These are phyloP conservation scores for Plagodis pulveraria DNA, from an alignment of 2,888 invertebrate species.

Conservation along the genomic window DNA sequence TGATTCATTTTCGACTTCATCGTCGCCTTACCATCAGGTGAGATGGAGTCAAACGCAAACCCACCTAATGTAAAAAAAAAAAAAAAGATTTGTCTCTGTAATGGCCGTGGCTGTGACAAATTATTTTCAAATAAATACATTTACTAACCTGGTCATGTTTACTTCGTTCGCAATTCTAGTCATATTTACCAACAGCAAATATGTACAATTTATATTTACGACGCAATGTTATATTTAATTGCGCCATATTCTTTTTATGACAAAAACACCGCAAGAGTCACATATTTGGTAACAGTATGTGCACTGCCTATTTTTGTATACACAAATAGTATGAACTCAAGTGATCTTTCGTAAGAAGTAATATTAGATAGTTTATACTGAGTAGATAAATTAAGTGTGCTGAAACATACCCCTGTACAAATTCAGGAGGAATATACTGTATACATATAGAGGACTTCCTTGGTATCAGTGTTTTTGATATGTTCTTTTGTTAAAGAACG, in stretches of 20 bases:
- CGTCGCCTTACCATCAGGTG: no score
- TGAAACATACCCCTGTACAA: no score
- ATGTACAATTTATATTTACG: slow-evolving; percentile 22
- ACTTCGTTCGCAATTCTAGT: slow-evolving; percentile 4
- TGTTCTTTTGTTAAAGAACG: no score
- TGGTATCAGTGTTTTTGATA: no score
- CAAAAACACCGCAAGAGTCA: slow-evolving; percentile 8
- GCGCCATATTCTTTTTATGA: slow-evolving; percentile 23
- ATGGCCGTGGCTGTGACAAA: not conserved
- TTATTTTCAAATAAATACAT: not conserved
- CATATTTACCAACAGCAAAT: slow-evolving; percentile 12
- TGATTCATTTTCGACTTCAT: no score
- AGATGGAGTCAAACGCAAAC: no score
- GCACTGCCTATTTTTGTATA: not conserved
- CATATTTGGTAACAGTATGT: slow-evolving; percentile 13
- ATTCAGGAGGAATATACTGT: no score
- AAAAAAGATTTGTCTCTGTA: not conserved
- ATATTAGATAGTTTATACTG: not conserved
- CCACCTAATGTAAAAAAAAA: no score
- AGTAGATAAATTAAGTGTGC: no score
- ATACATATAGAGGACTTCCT: no score
- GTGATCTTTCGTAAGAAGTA: not conserved
- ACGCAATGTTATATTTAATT: slow-evolving; percentile 24
- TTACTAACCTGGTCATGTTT: no score
- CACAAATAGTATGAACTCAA: no score